Evolutionary conservation across 1,140 invertebrate genomes (phyloP).

Genomic region (Neoseiulus cucumeris): DNA sequence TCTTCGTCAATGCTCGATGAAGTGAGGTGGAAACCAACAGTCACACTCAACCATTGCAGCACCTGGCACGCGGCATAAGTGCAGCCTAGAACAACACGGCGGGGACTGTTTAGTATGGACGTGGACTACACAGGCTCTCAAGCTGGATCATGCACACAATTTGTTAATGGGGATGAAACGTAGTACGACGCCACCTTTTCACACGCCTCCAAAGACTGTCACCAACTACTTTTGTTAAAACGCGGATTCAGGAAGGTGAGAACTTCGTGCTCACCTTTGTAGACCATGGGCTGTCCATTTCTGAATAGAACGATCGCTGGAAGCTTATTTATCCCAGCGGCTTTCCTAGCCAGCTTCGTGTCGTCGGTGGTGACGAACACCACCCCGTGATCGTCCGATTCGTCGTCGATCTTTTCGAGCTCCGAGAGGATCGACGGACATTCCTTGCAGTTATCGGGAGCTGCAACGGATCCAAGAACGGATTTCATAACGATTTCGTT

Average conservation of each 20-base stretch:
- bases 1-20: background rate
- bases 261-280: slow-evolving; percentile 34
- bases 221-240: too few species aligned
- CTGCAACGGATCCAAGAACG: slow-evolving; percentile 13
- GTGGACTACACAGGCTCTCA: too few species aligned
- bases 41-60: slow-evolving; percentile 8
- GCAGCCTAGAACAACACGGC: slow-evolving; percentile 4
- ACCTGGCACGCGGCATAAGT: slow-evolving; percentile 10
- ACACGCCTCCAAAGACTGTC: too few species aligned
- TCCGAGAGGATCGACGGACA: slow-evolving; percentile 31
- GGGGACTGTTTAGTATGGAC: too few species aligned
- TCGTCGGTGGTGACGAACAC: slow-evolving; percentile 43
- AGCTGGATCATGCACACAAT: too few species aligned
- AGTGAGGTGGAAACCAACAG: slow-evolving; percentile 4
- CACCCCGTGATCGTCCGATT: slow-evolving; percentile 74
- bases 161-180: too few species aligned
- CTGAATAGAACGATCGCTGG: slow-evolving; percentile 71
- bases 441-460: slow-evolving; percentile 22
- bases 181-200: too few species aligned
- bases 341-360: slow-evolving; percentile 47
- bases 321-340: slow-evolving; percentile 51
- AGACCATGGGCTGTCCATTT: slow-evolving; percentile 48
- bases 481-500: background rate
- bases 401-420: slow-evolving; percentile 78
- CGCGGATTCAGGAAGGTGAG: too few species aligned